Evolutionary conservation across 2,888 invertebrate species (phyloP).

Genomic region (Andrena camellia): DNA sequence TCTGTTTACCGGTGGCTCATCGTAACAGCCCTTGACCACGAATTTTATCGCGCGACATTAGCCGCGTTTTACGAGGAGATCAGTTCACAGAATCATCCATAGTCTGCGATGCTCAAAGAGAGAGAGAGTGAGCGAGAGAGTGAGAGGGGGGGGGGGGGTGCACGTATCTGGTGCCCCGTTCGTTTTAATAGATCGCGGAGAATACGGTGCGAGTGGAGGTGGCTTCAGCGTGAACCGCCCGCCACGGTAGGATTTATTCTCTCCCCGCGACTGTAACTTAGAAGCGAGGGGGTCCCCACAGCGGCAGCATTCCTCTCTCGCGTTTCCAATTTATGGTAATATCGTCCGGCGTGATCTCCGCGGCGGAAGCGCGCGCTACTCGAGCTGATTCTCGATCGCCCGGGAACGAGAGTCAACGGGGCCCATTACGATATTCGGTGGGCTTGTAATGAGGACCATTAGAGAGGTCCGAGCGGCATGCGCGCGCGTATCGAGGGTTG

Average conservation of each 20-base stretch:
- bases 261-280: conserved; percentile 8
- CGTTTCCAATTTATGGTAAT: conserved; percentile 18
- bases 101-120: neutral
- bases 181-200: conserved; percentile 29
- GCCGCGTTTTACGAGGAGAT: conserved; percentile 29
- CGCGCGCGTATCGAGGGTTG: neutral
- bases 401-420: neutral
- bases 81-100: conserved; percentile 4
- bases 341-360: conserved; percentile 2
- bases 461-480: neutral
- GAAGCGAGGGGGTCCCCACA: neutral
- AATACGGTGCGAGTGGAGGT: conserved; percentile 17
- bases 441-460: neutral
- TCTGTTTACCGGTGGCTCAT: conserved; percentile 29
- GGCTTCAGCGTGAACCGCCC: neutral
- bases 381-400: neutral
- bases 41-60: conserved; percentile 34
- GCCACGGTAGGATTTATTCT: conserved; percentile 17
- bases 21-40: conserved; percentile 28
- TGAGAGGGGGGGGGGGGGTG: too few species aligned
- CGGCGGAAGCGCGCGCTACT: neutral
- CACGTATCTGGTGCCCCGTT: neutral
- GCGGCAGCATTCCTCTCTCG: neutral
- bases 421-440: neutral
- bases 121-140: too few species aligned